These are phyloP conservation scores for Cryptotis parvus DNA, from an alignment of 2,113 vertebrate genomes.

Conservation along the genomic window DNA sequence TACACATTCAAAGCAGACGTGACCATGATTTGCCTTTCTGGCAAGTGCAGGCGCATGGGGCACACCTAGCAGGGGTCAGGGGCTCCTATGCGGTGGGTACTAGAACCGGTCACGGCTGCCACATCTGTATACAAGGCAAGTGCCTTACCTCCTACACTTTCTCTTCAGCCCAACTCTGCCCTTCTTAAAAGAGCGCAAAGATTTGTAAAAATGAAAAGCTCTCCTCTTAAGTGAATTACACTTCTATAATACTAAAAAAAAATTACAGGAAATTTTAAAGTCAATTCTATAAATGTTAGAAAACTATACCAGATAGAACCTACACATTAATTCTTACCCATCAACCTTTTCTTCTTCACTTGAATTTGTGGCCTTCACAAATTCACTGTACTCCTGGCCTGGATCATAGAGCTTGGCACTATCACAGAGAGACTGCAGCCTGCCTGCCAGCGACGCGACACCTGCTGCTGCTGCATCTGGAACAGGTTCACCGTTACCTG, in stretches of 20 bases:
- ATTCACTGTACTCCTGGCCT: constrained; percentile 95
- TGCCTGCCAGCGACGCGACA: constrained; percentile 93
- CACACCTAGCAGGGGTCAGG: too few relatives aligned
- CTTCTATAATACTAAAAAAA: constrained; percentile 18
- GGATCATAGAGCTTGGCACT: constrained; percentile 96
- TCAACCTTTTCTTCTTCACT: constrained; percentile 89
- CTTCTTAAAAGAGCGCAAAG: not conserved
- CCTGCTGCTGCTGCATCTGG: constrained; percentile 96
- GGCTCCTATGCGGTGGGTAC: too few relatives aligned
- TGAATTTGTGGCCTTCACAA: constrained; percentile 90
- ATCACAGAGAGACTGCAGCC: constrained; percentile 95
- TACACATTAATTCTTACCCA: constrained; percentile 89
- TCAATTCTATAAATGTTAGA: not conserved
- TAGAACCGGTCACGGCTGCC: too few relatives aligned
- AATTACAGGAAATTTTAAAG: constrained; percentile 5
- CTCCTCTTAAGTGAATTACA: not conserved
- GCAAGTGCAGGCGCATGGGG: too few relatives aligned
- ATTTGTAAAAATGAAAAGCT: constrained; percentile 33
- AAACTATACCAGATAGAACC: not conserved
- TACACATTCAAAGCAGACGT: constrained; percentile 7
- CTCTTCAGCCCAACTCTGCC: too few relatives aligned
- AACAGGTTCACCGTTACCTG: constrained; percentile 98
- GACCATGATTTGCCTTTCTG: not conserved
- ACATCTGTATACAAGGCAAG: too few relatives aligned
- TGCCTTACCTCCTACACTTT: too few relatives aligned